Percentiles rank a stretch among this genome's conserved stretches.
phyloP scores from a whole-genome alignment of 2,113 vertebrate genomes.

The Nansenia antarctica region DNA sequence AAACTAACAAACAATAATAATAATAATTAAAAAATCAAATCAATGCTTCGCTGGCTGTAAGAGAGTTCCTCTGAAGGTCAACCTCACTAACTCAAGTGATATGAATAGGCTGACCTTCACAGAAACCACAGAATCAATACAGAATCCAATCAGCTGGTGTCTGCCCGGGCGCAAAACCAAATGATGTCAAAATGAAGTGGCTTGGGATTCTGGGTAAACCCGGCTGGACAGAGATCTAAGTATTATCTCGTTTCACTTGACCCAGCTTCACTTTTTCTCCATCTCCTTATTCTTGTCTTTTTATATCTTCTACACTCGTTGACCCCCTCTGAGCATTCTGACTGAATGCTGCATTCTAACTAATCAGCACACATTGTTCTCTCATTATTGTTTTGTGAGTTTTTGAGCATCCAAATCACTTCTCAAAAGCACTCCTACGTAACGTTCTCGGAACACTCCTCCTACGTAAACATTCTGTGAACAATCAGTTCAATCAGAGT shows the following conservation, averaged over 20 bases:
- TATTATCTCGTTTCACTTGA: constrained; percentile 36
- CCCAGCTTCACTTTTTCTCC: no score
- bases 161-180: constrained; percentile 46
- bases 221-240: constrained; percentile 32
- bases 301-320: no score
- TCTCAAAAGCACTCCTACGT: no score
- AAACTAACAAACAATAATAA: neutral
- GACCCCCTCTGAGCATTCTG: no score
- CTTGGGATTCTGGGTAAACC: constrained; percentile 33
- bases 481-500: no score
- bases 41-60: constrained; percentile 10
- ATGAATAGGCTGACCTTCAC: constrained; percentile 55
- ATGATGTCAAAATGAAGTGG: constrained; percentile 43
- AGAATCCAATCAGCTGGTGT: constrained; percentile 58
- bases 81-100: constrained; percentile 40
- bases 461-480: no score
- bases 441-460: no score
- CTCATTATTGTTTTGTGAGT: no score
- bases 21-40: constrained; percentile 18
- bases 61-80: constrained; percentile 57
- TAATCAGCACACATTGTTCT: no score
- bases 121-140: constrained; percentile 51
- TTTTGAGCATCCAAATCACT: no score
- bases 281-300: no score
- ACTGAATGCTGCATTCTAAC: no score